Percentiles rank a stretch among this genome's conserved stretches.
These are phyloP conservation scores for Meandrusa payeni DNA, from an alignment of 2,888 invertebrate genomes.

Conservation along the genomic window DNA sequence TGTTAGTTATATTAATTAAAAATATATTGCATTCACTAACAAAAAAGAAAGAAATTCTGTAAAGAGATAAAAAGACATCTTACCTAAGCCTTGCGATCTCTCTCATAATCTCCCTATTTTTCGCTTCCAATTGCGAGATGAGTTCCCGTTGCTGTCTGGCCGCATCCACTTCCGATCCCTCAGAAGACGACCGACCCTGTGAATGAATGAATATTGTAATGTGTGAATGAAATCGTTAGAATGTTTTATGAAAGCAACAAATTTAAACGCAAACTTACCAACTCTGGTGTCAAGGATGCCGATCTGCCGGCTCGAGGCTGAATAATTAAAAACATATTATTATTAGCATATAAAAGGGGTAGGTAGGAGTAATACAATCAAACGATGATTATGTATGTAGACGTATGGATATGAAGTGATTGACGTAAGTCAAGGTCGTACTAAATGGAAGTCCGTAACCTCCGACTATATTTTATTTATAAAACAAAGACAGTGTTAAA, in stretches of 20 bases:
- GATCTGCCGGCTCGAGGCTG: constrained; percentile 82
- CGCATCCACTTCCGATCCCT: constrained; percentile 88
- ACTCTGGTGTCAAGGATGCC: constrained; percentile 82
- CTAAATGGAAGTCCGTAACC: too few relatives aligned
- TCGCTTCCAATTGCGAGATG: constrained; percentile 94
- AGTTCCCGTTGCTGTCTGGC: constrained; percentile 94
- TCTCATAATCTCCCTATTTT: constrained; percentile 97
- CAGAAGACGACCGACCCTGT: constrained; percentile 84
- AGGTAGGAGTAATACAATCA: too few relatives aligned
- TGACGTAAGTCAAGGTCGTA: too few relatives aligned
- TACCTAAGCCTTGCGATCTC: constrained; percentile 94
- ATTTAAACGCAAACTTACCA: constrained; percentile 63
- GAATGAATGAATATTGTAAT: constrained; percentile 2
- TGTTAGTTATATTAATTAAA: too few relatives aligned
- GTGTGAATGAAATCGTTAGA: background rate
- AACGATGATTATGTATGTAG: too few relatives aligned
- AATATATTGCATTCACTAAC: too few relatives aligned
- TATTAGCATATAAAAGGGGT: too few relatives aligned
- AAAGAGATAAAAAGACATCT: background rate
- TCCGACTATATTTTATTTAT: too few relatives aligned
- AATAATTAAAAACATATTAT: too few relatives aligned
- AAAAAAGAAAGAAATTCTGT: too few relatives aligned
- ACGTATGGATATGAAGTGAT: too few relatives aligned
- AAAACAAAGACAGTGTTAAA: too few relatives aligned
- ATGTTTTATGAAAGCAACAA: background rate